Evolutionary conservation across 1,140 invertebrate species (phyloP), one percentile per base, ranked within the genome.

Genomic region (Bombus impatiens): DNA sequence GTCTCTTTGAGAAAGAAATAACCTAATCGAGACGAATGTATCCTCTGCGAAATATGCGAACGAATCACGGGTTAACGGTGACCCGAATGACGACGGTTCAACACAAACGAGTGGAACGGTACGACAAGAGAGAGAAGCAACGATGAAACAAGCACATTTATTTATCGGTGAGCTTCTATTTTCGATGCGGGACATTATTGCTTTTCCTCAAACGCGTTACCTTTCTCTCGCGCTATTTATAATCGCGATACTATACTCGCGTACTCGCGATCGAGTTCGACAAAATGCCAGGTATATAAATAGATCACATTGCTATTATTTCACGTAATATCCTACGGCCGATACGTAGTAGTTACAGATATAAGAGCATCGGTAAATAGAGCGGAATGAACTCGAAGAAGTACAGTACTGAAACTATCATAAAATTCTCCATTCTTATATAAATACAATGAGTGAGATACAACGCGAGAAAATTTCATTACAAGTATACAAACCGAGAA

Each of bases 151-250:
- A 10, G 74, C 57, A 57, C 15, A 76, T 57, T 76, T 57, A 76
- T 76, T 53, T 40, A 37, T 76, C 32, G 74, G 28, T 0, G 15
- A 47, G 32, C 47, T 28, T 35, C 74, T 80, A 77, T 78, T 62
- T 9, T 57, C 42, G 47, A 70, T 5, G 40, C 53, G 10, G 53
- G 40, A 32, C 72, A 37, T 82, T 40, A 42, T 28, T 32, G 65
- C 42, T 72, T 80, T 77, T 71, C 71, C 18, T n/a, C n/a, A 65
- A 42, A 40, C 67, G 80, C 12, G 32, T 71, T 76, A 87, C 83
- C 82, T 80, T 57, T 65, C 81, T 37, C 53, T 32, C 65, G 44
- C 32, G 75, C 37, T 89, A 70, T 78, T 88, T 76, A 78, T 65
- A 81, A 75, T 44, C 42, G n/a, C 57, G 32, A 32, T 67, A 59